phyloP scores from a whole-genome alignment of 64 coral and sea anemone species.

The Trachythela sp. region DNA sequence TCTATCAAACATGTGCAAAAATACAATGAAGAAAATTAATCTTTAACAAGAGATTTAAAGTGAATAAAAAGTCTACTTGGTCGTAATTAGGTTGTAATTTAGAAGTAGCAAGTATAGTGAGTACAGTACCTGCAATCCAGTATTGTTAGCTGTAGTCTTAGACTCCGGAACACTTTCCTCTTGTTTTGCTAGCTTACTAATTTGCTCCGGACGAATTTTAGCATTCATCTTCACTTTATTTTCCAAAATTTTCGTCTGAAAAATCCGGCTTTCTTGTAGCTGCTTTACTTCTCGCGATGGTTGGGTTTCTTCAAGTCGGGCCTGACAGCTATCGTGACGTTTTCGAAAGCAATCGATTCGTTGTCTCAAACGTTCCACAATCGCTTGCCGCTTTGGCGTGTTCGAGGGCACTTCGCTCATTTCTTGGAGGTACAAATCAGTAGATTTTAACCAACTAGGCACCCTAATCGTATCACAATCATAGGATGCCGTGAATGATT shows the following conservation, averaged over 20 bases:
- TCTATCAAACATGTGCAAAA: conserved; percentile 11
- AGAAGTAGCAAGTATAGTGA: neutral
- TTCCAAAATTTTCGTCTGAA: conserved; percentile 1
- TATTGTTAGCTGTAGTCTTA: neutral
- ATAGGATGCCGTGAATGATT: conserved; percentile 1
- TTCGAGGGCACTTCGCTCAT: conserved; percentile 12
- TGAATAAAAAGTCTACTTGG: conserved; percentile 11
- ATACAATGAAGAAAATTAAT: conserved; percentile 23
- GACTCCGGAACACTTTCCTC: neutral
- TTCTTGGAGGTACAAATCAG: neutral
- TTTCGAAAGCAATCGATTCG: conserved; percentile 27
- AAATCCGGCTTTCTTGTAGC: conserved; percentile 2
- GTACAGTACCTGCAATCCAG: conserved; percentile 5
- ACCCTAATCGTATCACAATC: neutral
- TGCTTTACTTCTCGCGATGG: neutral
- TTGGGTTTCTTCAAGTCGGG: conserved; percentile 10
- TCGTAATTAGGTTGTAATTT: conserved; percentile 23
- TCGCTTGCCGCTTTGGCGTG: conserved; percentile 30
- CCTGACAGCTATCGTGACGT: conserved; percentile 25
- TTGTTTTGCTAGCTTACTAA: conserved; percentile 20
- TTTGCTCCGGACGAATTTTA: conserved; percentile 9
- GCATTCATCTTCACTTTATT: conserved; percentile 20
- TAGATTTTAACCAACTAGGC: neutral
- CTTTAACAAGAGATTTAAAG: conserved; percentile 16
- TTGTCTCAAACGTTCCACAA: conserved; percentile 11